phyloP scores from a whole-genome alignment of 2,113 vertebrate genomes.

The Falcunculus frontatus region DNA sequence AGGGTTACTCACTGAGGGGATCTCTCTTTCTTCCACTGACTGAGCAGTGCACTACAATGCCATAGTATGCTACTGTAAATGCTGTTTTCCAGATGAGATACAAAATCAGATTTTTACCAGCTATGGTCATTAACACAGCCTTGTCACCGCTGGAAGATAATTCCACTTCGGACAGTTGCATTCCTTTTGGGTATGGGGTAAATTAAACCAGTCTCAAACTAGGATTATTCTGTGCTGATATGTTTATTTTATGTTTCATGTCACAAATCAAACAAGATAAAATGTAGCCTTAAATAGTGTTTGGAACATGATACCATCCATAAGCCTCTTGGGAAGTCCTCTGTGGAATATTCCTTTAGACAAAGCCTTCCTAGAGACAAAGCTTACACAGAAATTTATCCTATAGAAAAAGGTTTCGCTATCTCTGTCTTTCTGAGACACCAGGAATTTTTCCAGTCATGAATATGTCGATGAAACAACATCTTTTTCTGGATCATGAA shows the following conservation, averaged over 20 bases:
- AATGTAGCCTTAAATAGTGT: conserved; percentile 19
- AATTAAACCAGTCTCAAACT: conserved; percentile 23
- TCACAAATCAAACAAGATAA: conserved; percentile 38
- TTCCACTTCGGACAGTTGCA: neutral
- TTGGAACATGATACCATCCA: neutral
- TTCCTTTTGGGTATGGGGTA: neutral
- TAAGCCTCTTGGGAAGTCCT: neutral
- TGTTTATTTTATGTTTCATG: conserved; percentile 27
- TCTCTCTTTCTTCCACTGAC: neutral
- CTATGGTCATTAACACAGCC: neutral
- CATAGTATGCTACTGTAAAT: neutral
- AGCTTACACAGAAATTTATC: neutral
- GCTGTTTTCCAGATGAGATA: neutral
- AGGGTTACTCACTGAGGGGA: neutral
- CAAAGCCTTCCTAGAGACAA: neutral
- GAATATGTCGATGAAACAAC: neutral
- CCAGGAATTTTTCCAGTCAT: neutral
- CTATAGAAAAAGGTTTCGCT: neutral
- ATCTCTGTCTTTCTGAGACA: neutral
- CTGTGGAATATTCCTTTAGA: neutral
- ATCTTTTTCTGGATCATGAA: neutral
- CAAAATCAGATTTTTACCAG: conserved; percentile 27
- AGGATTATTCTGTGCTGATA: conserved; percentile 19
- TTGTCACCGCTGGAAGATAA: neutral
- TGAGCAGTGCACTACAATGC: neutral